phyloP scores from a whole-genome alignment of 1,140 invertebrate genomes.

The Euwallacea fornicatus region DNA sequence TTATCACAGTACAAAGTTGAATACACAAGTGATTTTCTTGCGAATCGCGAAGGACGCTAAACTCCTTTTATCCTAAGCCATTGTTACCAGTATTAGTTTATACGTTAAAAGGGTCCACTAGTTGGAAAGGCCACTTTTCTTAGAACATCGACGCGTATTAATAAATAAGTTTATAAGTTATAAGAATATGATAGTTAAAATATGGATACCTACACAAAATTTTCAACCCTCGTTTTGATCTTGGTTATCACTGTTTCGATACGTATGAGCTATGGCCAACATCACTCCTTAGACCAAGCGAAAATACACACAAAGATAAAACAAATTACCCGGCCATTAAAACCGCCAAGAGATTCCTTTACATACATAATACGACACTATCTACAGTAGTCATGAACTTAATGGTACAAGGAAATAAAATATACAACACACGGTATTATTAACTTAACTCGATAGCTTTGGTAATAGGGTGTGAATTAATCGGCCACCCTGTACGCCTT shows the following conservation, averaged over 20 bases:
- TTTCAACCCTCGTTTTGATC: conserved; percentile 25
- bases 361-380: neutral
- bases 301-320: neutral
- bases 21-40: conserved; percentile 2
- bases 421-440: neutral
- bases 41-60: neutral
- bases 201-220: conserved; percentile 30
- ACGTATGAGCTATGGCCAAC: neutral
- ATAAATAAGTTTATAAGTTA: conserved; percentile 21
- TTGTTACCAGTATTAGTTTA: conserved; percentile 1
- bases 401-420: neutral
- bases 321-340: too few species aligned
- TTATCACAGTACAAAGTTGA: conserved; percentile 12
- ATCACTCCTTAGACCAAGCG: neutral
- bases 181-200: conserved; percentile 8
- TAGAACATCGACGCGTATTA: conserved; percentile 17
- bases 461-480: neutral
- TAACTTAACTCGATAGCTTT: neutral
- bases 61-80: neutral
- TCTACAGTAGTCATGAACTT: neutral
- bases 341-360: neutral
- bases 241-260: conserved; percentile 23
- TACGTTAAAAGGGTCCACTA: conserved; percentile 14
- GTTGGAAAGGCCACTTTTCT: conserved; percentile 17
- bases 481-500: neutral